Evolutionary conservation across 2,113 vertebrate genomes (phyloP).

Genomic region (Corythaeola cristata): DNA sequence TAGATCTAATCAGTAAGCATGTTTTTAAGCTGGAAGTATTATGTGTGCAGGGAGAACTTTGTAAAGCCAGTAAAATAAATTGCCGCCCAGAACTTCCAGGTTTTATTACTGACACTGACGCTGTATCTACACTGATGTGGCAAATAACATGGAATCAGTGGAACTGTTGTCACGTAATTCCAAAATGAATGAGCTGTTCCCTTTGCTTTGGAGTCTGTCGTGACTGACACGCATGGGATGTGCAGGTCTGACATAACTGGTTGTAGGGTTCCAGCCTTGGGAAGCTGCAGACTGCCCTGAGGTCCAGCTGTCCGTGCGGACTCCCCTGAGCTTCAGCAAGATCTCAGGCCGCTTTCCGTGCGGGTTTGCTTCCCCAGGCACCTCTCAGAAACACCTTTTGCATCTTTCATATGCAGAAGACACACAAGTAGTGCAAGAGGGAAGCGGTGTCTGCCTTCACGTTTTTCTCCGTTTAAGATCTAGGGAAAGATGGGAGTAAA

Average conservation of each 20-base stretch:
- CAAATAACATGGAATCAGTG: not conserved
- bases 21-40: not conserved
- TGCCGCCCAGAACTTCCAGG: not conserved
- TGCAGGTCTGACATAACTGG: fast-evolving
- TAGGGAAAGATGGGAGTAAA: not conserved
- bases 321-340: too few species aligned
- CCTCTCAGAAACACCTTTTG: not conserved
- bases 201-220: not conserved
- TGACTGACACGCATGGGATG: fast-evolving
- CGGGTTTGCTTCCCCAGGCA: not conserved
- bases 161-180: fast-evolving
- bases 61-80: not conserved
- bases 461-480: not conserved
- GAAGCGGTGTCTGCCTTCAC: not conserved
- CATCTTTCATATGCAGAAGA: not conserved
- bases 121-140: not conserved
- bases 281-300: too few species aligned
- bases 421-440: not conserved
- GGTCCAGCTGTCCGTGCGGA: too few species aligned
- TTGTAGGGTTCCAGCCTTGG: not conserved
- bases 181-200: too few species aligned
- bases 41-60: not conserved
- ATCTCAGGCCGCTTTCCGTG: not conserved
- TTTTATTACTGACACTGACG: not conserved
- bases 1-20: not conserved